phyloP scores from a whole-genome alignment of 2,113 vertebrate genomes.

The Mola mola region DNA sequence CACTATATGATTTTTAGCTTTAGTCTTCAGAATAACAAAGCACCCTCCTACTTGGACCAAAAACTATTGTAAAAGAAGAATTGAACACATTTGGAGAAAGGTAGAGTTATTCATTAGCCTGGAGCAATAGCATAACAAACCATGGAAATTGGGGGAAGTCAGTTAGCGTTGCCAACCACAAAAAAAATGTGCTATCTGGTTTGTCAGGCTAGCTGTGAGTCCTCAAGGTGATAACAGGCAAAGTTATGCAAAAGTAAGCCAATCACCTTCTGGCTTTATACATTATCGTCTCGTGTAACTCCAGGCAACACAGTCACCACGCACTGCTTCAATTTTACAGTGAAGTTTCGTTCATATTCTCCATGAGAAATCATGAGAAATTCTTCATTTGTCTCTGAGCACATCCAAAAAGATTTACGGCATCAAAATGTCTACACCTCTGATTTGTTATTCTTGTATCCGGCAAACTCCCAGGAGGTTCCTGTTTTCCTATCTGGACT shows the following conservation, averaged over 20 bases:
- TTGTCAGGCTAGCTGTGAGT: too few species aligned
- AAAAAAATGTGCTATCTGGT: too few species aligned
- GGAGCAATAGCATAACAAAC: too few species aligned
- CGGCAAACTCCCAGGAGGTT: slow-evolving; percentile 58
- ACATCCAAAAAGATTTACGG: slow-evolving; percentile 33
- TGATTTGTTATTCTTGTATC: slow-evolving; percentile 61
- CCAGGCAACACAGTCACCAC: not conserved
- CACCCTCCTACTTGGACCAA: too few species aligned
- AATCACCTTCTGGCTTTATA: not conserved
- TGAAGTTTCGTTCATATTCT: not conserved
- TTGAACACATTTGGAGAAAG: too few species aligned
- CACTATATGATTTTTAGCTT: too few species aligned
- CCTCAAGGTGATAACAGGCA: not conserved
- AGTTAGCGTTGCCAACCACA: too few species aligned
- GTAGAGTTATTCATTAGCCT: too few species aligned
- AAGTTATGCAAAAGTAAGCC: not conserved
- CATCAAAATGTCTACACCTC: slow-evolving; percentile 30
- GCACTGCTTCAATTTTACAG: too few species aligned
- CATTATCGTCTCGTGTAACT: not conserved
- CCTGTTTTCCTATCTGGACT: slow-evolving; percentile 51
- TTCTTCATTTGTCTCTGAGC: slow-evolving; percentile 14
- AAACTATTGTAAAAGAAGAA: too few species aligned
- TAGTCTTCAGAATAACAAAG: too few species aligned
- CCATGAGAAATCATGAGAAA: not conserved
- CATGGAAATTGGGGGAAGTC: too few species aligned